Evolutionary conservation across 2,888 invertebrate species (phyloP).

Genomic region (Rhagium mordax): DNA sequence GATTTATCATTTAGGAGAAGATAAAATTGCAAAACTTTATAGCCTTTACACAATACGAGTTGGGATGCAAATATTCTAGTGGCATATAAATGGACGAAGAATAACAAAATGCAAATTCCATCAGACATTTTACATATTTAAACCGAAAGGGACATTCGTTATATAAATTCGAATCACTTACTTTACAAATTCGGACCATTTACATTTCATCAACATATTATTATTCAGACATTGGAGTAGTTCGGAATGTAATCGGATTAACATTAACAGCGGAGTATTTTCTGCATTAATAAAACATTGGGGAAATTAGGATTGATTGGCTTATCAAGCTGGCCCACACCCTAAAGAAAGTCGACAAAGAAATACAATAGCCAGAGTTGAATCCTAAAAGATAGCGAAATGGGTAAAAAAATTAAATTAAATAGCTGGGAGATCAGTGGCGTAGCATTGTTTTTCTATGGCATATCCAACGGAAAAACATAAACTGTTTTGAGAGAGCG

Average conservation of each 20-base stretch:
- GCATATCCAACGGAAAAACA: too few relatives aligned
- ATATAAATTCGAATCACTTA: constrained; percentile 28
- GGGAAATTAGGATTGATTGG: background rate
- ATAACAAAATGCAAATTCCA: constrained; percentile 24
- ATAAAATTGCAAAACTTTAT: constrained; percentile 54
- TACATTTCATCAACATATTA: constrained; percentile 25
- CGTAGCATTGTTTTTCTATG: too few relatives aligned
- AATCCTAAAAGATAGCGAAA: too few relatives aligned
- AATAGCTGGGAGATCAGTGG: too few relatives aligned
- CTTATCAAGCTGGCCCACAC: background rate
- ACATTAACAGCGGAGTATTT: background rate
- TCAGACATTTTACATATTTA: constrained; percentile 31
- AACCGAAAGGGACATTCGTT: constrained; percentile 23
- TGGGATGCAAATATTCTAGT: constrained; percentile 46
- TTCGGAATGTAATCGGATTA: constrained; percentile 15
- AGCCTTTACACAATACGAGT: constrained; percentile 48
- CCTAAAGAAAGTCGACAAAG: too few relatives aligned
- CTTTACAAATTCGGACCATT: constrained; percentile 15
- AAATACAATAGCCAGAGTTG: too few relatives aligned
- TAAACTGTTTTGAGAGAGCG: too few relatives aligned
- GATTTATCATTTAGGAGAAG: constrained; percentile 53
- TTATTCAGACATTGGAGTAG: background rate
- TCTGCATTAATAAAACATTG: background rate
- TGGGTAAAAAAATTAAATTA: too few relatives aligned
- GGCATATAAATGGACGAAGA: constrained; percentile 24